Evolutionary conservation across 2,888 invertebrate species (phyloP).

Genomic region (Hypercompe scribonia): DNA sequence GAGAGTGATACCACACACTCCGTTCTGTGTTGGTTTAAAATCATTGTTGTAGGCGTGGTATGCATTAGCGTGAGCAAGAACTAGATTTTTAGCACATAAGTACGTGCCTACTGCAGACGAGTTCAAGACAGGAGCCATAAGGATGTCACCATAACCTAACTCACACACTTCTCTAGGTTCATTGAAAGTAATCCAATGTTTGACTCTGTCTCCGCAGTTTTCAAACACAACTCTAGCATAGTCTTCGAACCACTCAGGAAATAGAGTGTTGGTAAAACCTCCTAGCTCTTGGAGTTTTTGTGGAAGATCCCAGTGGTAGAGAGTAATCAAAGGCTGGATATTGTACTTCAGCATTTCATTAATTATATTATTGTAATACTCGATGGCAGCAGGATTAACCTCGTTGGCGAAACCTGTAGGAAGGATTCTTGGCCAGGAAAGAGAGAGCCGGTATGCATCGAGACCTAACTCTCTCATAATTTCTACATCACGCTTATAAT

Average conservation of each 20-base stretch:
- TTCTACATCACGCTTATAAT: slow-evolving; percentile 85
- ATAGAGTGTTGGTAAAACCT: slow-evolving; percentile 76
- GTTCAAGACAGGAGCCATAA: slow-evolving; percentile 64
- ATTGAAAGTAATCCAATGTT: slow-evolving; percentile 86
- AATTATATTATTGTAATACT: slow-evolving; percentile 88
- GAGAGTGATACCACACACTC: slow-evolving; percentile 44
- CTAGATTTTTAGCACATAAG: slow-evolving; percentile 75
- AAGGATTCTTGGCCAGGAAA: slow-evolving; percentile 82
- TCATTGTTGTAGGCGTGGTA: slow-evolving; percentile 71
- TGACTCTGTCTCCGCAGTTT: slow-evolving; percentile 78
- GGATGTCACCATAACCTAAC: slow-evolving; percentile 71
- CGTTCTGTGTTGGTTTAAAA: slow-evolving; percentile 57
- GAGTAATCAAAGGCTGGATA: slow-evolving; percentile 86
- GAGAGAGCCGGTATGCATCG: slow-evolving; percentile 82
- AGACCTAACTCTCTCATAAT: slow-evolving; percentile 76
- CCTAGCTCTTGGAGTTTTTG: slow-evolving; percentile 82
- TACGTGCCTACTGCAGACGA: slow-evolving; percentile 77
- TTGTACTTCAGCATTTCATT: slow-evolving; percentile 85
- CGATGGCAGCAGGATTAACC: slow-evolving; percentile 86
- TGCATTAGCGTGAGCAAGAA: slow-evolving; percentile 83
- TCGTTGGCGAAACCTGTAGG: slow-evolving; percentile 70
- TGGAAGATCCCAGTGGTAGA: slow-evolving; percentile 85
- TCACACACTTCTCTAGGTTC: slow-evolving; percentile 76
- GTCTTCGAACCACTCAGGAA: slow-evolving; percentile 75
- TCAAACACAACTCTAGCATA: slow-evolving; percentile 75